Conservation (phyloP, 2,888 invertebrate genomes). For the Heteropelma amictum region DNA sequence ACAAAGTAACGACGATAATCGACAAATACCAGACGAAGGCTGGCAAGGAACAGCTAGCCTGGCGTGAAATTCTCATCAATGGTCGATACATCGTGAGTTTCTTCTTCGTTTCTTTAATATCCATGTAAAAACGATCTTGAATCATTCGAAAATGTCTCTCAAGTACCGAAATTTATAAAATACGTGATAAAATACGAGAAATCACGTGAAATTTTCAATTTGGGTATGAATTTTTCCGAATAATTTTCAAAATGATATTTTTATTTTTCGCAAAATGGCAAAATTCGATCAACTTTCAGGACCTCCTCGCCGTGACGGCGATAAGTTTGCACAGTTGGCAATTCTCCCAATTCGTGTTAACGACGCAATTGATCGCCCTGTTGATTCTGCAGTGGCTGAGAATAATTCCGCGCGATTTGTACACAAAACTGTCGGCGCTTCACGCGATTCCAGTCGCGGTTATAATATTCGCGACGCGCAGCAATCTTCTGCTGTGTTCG, state of each 20-base stretch:
- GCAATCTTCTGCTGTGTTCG: conserved; percentile 79
- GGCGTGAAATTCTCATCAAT: conserved; percentile 58
- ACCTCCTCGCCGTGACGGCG: conserved; percentile 63
- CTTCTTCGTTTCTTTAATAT: background rate
- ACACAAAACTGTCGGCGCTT: conserved; percentile 67
- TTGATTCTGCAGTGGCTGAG: conserved; percentile 84
- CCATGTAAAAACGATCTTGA: background rate
- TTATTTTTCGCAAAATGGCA: background rate
- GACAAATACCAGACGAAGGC: conserved; percentile 61
- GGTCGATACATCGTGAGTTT: conserved; percentile 59
- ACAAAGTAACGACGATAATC: conserved; percentile 79
- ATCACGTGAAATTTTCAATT: background rate
- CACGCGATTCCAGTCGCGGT: conserved; percentile 59
- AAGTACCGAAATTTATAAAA: too few relatives aligned
- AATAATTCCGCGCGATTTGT: conserved; percentile 78
- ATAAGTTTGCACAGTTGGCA: conserved; percentile 85
- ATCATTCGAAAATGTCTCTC: too few relatives aligned
- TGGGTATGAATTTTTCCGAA: background rate
- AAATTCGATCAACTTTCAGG: conserved; percentile 64
- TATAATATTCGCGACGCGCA: conserved; percentile 73
- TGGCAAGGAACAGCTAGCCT: conserved; percentile 54
- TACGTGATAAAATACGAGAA: too few relatives aligned
- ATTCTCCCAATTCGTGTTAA: conserved; percentile 90
- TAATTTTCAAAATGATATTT: background rate
- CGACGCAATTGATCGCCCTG: conserved; percentile 87